Evolutionary conservation across 1,140 invertebrate species (phyloP).

Genomic region (Ganaspis sp.): DNA sequence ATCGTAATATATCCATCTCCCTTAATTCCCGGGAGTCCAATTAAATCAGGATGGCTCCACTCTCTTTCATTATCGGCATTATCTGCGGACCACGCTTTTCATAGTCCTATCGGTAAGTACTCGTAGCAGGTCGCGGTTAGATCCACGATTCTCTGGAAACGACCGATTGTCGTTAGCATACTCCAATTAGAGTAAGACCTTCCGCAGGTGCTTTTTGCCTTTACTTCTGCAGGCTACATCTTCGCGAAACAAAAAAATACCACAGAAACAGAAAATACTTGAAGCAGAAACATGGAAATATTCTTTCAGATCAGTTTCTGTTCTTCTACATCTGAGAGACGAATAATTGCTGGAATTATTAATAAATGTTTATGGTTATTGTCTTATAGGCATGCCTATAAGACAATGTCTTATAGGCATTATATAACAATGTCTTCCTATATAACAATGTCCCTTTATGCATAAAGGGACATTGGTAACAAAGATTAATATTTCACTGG

Average conservation of each 20-base stretch:
- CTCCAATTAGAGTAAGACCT: conserved; percentile 72
- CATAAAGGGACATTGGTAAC: no score
- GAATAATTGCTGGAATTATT: conserved; percentile 31
- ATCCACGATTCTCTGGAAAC: conserved; percentile 73
- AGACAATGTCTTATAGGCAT: no score
- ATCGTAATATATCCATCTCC: conserved; percentile 45
- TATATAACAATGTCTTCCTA: no score
- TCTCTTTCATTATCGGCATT: conserved; percentile 70
- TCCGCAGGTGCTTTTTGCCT: conserved; percentile 59
- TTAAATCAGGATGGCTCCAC: conserved; percentile 69
- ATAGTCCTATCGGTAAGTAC: conserved; percentile 59
- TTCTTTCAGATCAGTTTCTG: neutral
- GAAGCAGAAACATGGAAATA: neutral
- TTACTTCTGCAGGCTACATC: neutral
- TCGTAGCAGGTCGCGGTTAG: conserved; percentile 54
- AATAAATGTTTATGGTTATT: neutral
- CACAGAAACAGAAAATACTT: neutral
- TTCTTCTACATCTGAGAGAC: no score
- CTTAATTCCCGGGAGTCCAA: conserved; percentile 64
- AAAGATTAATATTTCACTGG: no score
- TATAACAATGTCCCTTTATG: no score
- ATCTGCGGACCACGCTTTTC: conserved; percentile 68
- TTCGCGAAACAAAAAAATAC: conserved; percentile 5
- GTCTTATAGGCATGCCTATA: no score
- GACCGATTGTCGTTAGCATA: conserved; percentile 68